phyloP scores from a whole-genome alignment of 2,797 vertebrate species.

The Acrossocheilus fasciatus region DNA sequence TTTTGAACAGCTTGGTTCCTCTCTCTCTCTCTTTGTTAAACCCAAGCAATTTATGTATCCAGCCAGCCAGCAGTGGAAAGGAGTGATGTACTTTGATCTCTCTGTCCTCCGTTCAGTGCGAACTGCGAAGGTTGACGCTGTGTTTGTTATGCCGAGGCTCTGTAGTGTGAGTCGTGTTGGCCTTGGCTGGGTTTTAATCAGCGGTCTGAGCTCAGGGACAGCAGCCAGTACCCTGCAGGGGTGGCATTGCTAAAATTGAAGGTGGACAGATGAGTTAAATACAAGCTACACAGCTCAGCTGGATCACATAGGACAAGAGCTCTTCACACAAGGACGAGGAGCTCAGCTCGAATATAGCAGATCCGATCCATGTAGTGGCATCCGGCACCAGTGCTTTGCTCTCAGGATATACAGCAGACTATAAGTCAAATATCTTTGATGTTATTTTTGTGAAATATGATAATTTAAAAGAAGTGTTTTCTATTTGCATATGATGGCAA shows the following conservation, averaged over 20 bases:
- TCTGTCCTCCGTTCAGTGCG: conserved; percentile 37
- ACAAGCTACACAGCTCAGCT: conserved; percentile 49
- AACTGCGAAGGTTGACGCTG: conserved; percentile 36
- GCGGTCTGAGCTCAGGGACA: conserved; percentile 48
- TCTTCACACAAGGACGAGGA: conserved; percentile 44
- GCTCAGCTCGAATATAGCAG: conserved; percentile 37
- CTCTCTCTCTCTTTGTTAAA: conserved; percentile 34
- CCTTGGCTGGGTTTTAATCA: conserved; percentile 54
- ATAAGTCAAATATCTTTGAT: not conserved
- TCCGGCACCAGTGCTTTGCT: conserved; percentile 33
- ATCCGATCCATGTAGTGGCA: conserved; percentile 33
- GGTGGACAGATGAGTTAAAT: conserved; percentile 61
- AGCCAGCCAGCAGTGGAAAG: conserved; percentile 52
- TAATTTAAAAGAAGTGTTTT: not conserved
- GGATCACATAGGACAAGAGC: conserved; percentile 34
- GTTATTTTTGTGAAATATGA: not conserved
- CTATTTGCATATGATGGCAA: not conserved
- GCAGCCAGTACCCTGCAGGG: conserved; percentile 50
- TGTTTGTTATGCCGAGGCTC: conserved; percentile 34
- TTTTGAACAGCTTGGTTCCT: conserved; percentile 38
- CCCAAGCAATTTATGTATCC: conserved; percentile 55
- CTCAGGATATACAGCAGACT: not conserved
- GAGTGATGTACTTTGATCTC: conserved; percentile 60
- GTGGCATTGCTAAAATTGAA: conserved; percentile 47
- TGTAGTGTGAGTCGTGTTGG: conserved; percentile 40